Evolutionary conservation across 2,113 vertebrate genomes (phyloP).

Genomic region (Microtus pennsylvanicus): DNA sequence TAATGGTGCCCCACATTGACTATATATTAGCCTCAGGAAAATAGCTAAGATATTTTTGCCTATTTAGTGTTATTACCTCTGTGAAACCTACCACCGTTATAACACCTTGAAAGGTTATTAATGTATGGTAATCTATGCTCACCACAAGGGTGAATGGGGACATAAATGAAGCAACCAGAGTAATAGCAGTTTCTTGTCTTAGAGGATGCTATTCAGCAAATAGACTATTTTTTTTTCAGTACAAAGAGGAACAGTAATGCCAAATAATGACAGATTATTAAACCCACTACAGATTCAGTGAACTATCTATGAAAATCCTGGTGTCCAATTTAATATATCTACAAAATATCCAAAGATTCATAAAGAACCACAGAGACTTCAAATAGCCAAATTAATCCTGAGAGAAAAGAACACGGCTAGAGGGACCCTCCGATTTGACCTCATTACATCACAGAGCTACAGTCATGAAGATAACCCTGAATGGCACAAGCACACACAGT

Average conservation of each 20-base stretch:
- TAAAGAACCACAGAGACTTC: no score
- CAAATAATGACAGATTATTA: background rate
- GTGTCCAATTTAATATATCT: background rate
- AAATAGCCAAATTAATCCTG: background rate
- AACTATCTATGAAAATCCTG: background rate
- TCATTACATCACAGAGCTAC: background rate
- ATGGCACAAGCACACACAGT: background rate
- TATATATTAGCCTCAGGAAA: background rate
- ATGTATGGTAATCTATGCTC: background rate
- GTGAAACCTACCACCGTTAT: background rate
- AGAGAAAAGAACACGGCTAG: background rate
- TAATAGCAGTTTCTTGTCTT: background rate
- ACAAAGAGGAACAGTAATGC: background rate
- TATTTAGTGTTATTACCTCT: background rate
- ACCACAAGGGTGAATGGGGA: background rate
- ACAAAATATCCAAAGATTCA: background rate
- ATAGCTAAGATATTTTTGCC: background rate
- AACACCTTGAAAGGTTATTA: background rate
- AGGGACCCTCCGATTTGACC: background rate
- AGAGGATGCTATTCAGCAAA: background rate
- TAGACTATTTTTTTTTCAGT: background rate
- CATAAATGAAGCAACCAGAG: background rate
- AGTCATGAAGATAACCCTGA: background rate
- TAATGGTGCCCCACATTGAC: background rate
- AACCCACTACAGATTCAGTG: background rate